A percentile compares a stretch with the other conserved stretches of the same genome.
These are phyloP conservation scores for Aphaenogaster ashmeadi DNA, from an alignment of 1,140 invertebrate genomes.

Conservation along the genomic window DNA sequence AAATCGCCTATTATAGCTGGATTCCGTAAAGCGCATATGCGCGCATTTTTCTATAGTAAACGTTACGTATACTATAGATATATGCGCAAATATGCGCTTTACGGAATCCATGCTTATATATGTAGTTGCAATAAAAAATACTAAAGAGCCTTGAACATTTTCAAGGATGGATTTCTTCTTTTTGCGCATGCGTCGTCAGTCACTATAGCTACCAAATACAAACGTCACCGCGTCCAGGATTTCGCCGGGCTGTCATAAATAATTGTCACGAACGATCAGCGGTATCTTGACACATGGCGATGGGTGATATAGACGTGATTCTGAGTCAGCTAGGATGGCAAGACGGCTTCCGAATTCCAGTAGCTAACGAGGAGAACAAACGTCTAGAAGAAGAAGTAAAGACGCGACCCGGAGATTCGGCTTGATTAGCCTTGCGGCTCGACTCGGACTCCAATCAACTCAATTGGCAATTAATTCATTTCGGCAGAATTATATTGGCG, in stretches of 20 bases:
- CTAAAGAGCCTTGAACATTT: too few relatives aligned
- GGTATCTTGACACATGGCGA: constrained; percentile 64
- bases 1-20: too few relatives aligned
- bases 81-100: too few relatives aligned
- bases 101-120: too few relatives aligned
- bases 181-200: constrained; percentile 10
- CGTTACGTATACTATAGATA: too few relatives aligned
- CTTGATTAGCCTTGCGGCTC: background rate
- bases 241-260: background rate
- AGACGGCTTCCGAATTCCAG: constrained; percentile 91
- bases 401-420: background rate
- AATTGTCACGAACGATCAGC: background rate
- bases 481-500: background rate
- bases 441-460: background rate
- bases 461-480: background rate
- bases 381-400: constrained; percentile 88
- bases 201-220: constrained; percentile 45
- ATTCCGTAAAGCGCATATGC: too few relatives aligned
- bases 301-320: constrained; percentile 87
- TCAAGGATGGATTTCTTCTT: background rate
- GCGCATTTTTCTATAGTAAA: too few relatives aligned
- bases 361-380: constrained; percentile 91
- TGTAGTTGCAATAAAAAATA: too few relatives aligned
- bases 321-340: constrained; percentile 91
- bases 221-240: constrained; percentile 7